Evolutionary conservation across 53 echinoderm and acorn worm genomes (phyloP).

Genomic region (Zoroaster sp.): DNA sequence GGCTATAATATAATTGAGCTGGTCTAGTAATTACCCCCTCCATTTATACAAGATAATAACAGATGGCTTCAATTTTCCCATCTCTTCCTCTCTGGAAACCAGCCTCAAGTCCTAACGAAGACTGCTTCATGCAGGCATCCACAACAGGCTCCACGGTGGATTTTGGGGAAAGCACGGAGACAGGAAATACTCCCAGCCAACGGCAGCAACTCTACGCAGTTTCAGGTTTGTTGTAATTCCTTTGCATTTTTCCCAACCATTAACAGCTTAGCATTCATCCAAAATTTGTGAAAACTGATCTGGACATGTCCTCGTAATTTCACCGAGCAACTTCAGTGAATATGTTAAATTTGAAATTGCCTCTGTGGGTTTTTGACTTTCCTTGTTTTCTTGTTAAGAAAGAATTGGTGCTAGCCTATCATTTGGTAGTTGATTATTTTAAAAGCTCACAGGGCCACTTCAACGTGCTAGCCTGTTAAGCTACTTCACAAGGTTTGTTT

Average conservation of each 20-base stretch:
- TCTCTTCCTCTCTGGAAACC: constrained; percentile 4
- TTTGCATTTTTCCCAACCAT: no score
- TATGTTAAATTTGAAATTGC: no score
- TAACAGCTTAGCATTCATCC: no score
- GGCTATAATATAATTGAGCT: not conserved
- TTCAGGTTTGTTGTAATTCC: constrained; percentile 16
- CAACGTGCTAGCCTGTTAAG: no score
- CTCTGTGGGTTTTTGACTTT: no score
- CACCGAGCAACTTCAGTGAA: no score
- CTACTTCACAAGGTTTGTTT: no score
- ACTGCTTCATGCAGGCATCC: constrained; percentile 33
- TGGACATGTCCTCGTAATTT: not conserved
- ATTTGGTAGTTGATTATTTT: no score
- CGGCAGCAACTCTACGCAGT: constrained; percentile 82
- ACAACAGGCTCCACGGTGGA: constrained; percentile 56
- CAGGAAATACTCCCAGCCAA: constrained; percentile 93
- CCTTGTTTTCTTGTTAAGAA: no score
- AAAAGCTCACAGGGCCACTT: no score
- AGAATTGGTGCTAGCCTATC: no score
- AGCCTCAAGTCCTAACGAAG: constrained; percentile 29
- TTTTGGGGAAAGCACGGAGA: constrained; percentile 86
- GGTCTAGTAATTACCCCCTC: constrained; percentile 20
- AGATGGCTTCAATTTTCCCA: constrained; percentile 39
- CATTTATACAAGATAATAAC: constrained; percentile 37
- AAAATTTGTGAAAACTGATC: not conserved